A percentile compares a stretch with the other conserved stretches of the same genome.
Conservation (phyloP, 2,113 vertebrate species). For the Nibea coibor region DNA sequence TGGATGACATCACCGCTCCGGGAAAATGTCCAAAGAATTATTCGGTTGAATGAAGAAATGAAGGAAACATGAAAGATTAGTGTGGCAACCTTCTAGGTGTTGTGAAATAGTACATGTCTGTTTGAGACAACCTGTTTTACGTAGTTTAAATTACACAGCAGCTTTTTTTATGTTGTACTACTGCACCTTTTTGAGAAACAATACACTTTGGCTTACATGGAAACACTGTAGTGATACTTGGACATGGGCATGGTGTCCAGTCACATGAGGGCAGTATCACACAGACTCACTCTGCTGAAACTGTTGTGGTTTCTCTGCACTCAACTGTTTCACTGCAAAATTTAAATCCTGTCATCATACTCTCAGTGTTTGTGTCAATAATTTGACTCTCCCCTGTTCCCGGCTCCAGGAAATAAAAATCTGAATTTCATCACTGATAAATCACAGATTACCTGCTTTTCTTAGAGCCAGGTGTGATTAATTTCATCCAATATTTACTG, state of each 20-base stretch:
- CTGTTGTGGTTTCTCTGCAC: background rate
- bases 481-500: background rate
- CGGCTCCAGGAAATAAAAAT: background rate
- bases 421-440: background rate
- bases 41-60: background rate
- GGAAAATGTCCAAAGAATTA: background rate
- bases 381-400: background rate
- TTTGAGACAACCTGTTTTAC: background rate
- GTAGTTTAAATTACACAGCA: background rate
- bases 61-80: background rate
- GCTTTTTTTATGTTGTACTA: too few species aligned
- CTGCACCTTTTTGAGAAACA: background rate
- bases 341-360: background rate
- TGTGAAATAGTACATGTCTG: background rate
- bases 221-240: background rate
- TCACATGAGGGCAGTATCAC: constrained; percentile 67
- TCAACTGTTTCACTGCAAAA: background rate
- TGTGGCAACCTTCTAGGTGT: background rate
- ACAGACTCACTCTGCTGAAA: constrained; percentile 4
- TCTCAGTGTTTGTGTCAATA: background rate
- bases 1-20: background rate
- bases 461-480: background rate
- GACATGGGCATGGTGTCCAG: background rate
- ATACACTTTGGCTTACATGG: background rate
- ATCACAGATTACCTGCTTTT: background rate